phyloP scores from a whole-genome alignment of 2,888 invertebrate genomes.

The Nipponacmea schrenckii region DNA sequence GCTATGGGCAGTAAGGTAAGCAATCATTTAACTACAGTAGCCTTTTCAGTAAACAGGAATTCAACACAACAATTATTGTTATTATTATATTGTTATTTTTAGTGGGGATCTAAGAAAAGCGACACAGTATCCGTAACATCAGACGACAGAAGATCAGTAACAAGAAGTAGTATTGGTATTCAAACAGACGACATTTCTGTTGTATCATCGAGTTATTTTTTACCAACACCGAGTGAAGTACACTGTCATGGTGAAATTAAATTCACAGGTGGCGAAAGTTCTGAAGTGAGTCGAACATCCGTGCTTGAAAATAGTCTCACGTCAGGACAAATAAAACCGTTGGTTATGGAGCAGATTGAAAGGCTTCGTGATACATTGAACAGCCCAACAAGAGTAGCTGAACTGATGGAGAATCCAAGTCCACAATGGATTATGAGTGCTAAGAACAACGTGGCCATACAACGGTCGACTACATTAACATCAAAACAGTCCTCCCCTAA shows the following conservation, averaged over 20 bases:
- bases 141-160: too few species aligned
- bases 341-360: constrained; percentile 12
- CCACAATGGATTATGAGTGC: neutral
- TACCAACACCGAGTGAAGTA: constrained; percentile 2
- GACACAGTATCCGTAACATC: neutral
- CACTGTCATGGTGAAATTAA: neutral
- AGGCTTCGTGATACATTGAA: constrained; percentile 10
- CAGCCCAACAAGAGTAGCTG: constrained; percentile 5
- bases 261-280: neutral
- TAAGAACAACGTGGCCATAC: neutral
- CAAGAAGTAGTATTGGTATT: neutral
- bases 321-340: constrained; percentile 6
- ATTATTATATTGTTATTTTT: too few species aligned
- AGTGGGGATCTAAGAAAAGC: neutral
- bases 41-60: too few species aligned
- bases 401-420: neutral
- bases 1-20: too few species aligned
- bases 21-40: too few species aligned
- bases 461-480: neutral
- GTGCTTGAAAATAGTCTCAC: constrained; percentile 6
- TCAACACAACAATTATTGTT: too few species aligned
- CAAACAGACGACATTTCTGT: neutral
- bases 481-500: neutral
- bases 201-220: neutral
- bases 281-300: constrained; percentile 7